These are phyloP conservation scores for Atherinomorus stipes DNA, from an alignment of 2,113 vertebrate genomes.

Conservation along the genomic window DNA sequence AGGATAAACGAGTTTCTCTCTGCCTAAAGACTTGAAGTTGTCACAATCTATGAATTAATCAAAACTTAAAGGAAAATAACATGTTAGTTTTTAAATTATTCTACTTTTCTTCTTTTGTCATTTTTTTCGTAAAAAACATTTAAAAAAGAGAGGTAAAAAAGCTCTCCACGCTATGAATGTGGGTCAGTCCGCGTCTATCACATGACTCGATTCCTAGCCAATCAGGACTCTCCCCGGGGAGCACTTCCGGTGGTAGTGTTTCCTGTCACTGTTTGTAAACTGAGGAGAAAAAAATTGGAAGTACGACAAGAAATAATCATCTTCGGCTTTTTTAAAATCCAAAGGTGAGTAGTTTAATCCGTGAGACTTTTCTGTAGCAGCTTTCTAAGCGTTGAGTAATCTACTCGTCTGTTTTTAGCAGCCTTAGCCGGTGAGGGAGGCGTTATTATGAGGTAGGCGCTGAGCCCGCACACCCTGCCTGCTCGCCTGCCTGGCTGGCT, in stretches of 20 bases:
- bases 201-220: slow-evolving; percentile 55
- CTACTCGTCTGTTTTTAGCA: background rate
- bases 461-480: slow-evolving; percentile 67
- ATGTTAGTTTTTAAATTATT: too few species aligned
- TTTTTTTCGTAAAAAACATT: too few species aligned
- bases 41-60: too few species aligned
- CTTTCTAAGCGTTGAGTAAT: background rate
- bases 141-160: background rate
- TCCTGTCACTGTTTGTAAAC: slow-evolving; percentile 89
- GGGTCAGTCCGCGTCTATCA: slow-evolving; percentile 41
- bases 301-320: slow-evolving; percentile 76
- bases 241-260: slow-evolving; percentile 83
- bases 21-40: too few species aligned
- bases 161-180: slow-evolving; percentile 16
- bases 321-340: slow-evolving; percentile 35
- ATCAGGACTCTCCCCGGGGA: slow-evolving; percentile 63
- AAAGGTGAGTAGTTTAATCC: slow-evolving; percentile 64
- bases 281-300: slow-evolving; percentile 81
- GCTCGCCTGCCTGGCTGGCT: slow-evolving; percentile 43
- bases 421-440: slow-evolving; percentile 8
- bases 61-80: too few species aligned
- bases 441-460: slow-evolving; percentile 63
- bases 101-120: too few species aligned
- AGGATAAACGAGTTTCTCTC: too few species aligned
- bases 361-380: background rate